These are phyloP conservation scores for Chrysolina haemoptera DNA, from an alignment of 2,888 invertebrate genomes.

Conservation along the genomic window DNA sequence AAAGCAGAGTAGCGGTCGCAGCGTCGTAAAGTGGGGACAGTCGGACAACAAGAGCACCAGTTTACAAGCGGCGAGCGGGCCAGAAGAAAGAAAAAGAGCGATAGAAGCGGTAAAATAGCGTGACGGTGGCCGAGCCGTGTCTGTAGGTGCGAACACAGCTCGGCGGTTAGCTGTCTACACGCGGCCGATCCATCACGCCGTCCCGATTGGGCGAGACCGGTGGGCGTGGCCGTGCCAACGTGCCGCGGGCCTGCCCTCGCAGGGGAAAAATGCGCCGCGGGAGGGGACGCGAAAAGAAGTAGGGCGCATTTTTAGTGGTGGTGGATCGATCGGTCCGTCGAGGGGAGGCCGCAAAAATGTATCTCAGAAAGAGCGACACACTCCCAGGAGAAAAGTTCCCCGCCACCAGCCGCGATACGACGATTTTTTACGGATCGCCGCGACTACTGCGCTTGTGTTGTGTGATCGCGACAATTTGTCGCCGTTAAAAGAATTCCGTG, in stretches of 20 bases:
- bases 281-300: conserved; percentile 69
- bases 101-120: conserved; percentile 47
- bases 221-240: conserved; percentile 68
- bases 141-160: conserved; percentile 64
- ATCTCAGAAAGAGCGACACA: conserved; percentile 68
- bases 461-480: conserved; percentile 71
- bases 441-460: conserved; percentile 70
- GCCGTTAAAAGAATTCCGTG: conserved; percentile 71
- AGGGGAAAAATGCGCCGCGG: conserved; percentile 71
- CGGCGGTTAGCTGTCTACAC: conserved; percentile 63
- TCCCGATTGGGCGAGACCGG: conserved; percentile 69
- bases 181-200: conserved; percentile 69
- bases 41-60: conserved; percentile 31
- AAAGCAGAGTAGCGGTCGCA: conserved; percentile 24
- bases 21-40: conserved; percentile 22
- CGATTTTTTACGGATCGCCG: conserved; percentile 66
- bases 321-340: conserved; percentile 69
- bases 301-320: conserved; percentile 71
- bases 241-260: conserved; percentile 70
- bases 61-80: conserved; percentile 27
- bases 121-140: conserved; percentile 57
- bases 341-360: conserved; percentile 68
- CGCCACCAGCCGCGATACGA: conserved; percentile 51
- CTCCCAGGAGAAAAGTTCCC: conserved; percentile 66
- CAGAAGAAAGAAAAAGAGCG: conserved; percentile 29